Percentiles rank a stretch among this genome's conserved stretches.
These are phyloP conservation scores for Mellilla xanthometata DNA, from an alignment of 2,888 invertebrate species.

Conservation along the genomic window DNA sequence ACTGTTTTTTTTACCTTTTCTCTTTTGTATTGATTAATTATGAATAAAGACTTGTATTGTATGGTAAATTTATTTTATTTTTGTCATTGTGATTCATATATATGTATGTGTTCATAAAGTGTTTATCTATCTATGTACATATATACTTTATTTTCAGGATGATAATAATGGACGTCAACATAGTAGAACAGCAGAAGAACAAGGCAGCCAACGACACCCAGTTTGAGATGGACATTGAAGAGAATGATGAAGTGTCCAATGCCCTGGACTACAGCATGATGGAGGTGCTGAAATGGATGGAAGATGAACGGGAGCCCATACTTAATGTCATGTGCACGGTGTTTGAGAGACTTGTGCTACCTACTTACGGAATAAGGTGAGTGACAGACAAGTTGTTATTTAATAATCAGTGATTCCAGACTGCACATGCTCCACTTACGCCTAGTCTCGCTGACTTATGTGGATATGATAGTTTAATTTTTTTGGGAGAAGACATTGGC, in stretches of 20 bases:
- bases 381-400: conserved; percentile 4
- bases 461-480: too few relatives aligned
- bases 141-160: conserved; percentile 78
- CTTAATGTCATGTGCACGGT: conserved; percentile 84
- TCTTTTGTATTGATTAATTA: too few relatives aligned
- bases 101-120: too few relatives aligned
- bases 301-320: conserved; percentile 83
- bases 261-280: conserved; percentile 90
- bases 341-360: conserved; percentile 91
- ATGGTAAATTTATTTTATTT: too few relatives aligned
- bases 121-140: too few relatives aligned
- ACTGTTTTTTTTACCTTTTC: too few relatives aligned
- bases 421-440: too few relatives aligned
- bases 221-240: conserved; percentile 82
- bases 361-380: conserved; percentile 89
- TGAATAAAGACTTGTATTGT: too few relatives aligned
- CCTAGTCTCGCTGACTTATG: too few relatives aligned
- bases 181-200: conserved; percentile 70
- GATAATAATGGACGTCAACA: conserved; percentile 88
- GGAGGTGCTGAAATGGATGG: conserved; percentile 87
- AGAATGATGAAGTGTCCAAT: conserved; percentile 69
- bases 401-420: too few relatives aligned
- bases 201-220: conserved; percentile 58
- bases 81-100: too few relatives aligned
- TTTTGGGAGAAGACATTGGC: too few relatives aligned